Conservation (phyloP, 2,888 invertebrate genomes). For the Dermolepida albohirtum region DNA sequence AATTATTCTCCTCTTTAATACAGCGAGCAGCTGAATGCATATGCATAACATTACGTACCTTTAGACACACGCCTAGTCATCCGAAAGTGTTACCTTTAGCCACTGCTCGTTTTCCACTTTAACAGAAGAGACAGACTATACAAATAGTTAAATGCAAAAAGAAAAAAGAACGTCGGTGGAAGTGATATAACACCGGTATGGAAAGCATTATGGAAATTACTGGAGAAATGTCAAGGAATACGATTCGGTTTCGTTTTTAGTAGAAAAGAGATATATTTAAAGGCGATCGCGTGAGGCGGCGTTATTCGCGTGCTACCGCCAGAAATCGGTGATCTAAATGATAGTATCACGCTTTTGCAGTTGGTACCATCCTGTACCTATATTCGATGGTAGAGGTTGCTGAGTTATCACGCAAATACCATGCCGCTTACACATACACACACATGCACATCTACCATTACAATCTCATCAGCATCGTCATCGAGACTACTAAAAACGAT, state of each 20-base stretch:
- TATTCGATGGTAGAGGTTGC: background rate
- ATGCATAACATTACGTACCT: too few relatives aligned
- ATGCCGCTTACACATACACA: background rate
- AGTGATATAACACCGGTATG: too few relatives aligned
- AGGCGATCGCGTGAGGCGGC: constrained; percentile 48
- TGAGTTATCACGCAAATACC: constrained; percentile 30
- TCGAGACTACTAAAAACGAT: too few relatives aligned
- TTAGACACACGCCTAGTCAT: too few relatives aligned
- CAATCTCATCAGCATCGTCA: too few relatives aligned
- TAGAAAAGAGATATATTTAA: constrained; percentile 14
- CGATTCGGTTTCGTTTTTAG: constrained; percentile 6
- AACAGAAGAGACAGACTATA: too few relatives aligned
- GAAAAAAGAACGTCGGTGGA: too few relatives aligned
- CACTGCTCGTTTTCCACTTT: too few relatives aligned
- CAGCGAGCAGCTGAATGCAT: background rate
- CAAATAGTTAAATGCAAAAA: too few relatives aligned
- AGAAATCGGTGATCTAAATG: constrained; percentile 19
- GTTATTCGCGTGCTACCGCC: constrained; percentile 44
- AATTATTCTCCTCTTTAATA: background rate
- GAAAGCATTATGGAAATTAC: constrained; percentile 29
- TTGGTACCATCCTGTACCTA: constrained; percentile 50
- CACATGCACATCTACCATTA: background rate
- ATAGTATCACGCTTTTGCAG: constrained; percentile 44
- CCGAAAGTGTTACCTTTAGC: too few relatives aligned
- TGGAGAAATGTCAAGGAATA: constrained; percentile 30